Evolutionary conservation across 2,113 vertebrate species (phyloP).

Genomic region (Trematocara stigmaticum): DNA sequence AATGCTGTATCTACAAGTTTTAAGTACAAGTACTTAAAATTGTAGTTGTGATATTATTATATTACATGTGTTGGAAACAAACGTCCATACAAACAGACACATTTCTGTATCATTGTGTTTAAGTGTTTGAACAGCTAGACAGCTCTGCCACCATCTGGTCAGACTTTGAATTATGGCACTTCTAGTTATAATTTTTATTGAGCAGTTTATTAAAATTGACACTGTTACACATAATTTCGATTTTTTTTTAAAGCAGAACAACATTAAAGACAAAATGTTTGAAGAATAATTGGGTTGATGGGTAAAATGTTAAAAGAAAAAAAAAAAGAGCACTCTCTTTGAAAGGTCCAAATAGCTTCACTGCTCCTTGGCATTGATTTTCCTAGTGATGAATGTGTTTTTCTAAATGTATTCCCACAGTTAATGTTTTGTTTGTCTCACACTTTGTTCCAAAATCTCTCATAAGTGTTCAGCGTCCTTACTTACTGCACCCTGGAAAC

Average conservation of each 20-base stretch:
- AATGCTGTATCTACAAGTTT: background rate
- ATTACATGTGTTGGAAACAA: background rate
- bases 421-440: background rate
- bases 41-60: background rate
- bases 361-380: background rate
- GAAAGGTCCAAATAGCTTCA: background rate
- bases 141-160: background rate
- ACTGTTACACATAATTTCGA: background rate
- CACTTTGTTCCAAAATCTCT: background rate
- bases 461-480: background rate
- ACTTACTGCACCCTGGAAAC: background rate
- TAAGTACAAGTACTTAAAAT: background rate
- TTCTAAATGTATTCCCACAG: background rate
- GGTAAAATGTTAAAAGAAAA: background rate
- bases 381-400: background rate
- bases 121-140: background rate
- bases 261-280: background rate
- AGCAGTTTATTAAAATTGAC: background rate
- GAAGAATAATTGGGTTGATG: background rate
- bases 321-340: background rate
- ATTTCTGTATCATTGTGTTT: background rate
- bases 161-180: background rate
- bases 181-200: background rate
- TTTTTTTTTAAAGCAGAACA: background rate
- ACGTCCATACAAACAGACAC: background rate